Conservation (phyloP, 2,797 vertebrate species). For the Brachyalestes nurse region DNA sequence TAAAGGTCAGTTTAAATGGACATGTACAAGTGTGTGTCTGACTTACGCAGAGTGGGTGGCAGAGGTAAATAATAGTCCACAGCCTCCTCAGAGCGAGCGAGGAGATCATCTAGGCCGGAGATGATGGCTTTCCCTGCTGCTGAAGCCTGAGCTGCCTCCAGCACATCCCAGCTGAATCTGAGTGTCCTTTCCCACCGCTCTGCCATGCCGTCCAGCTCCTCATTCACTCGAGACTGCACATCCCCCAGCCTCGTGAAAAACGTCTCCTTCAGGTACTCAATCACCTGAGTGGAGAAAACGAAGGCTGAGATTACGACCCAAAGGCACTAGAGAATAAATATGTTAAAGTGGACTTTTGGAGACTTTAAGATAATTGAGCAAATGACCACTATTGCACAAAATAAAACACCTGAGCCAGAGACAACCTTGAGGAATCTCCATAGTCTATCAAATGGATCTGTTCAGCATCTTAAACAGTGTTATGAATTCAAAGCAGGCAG, state of each 20-base stretch:
- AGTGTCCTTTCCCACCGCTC: slow-evolving; percentile 59
- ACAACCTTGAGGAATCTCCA: too few species aligned
- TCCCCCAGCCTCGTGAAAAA: slow-evolving; percentile 71
- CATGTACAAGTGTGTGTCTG: neutral
- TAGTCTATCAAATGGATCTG: too few species aligned
- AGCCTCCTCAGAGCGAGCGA: slow-evolving; percentile 70
- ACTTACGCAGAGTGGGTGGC: slow-evolving; percentile 70
- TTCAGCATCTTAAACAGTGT: too few species aligned
- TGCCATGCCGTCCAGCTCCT: slow-evolving; percentile 59
- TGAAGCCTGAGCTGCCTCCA: slow-evolving; percentile 60
- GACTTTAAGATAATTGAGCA: neutral
- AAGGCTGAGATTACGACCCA: neutral
- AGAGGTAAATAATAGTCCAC: slow-evolving; percentile 72
- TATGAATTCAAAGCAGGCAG: too few species aligned
- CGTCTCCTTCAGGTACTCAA: slow-evolving; percentile 70
- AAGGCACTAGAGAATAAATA: neutral
- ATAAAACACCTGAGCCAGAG: too few species aligned
- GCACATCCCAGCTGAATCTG: neutral
- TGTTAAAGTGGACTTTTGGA: neutral
- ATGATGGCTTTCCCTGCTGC: slow-evolving; percentile 56
- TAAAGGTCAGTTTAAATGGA: neutral
- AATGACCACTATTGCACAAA: too few species aligned
- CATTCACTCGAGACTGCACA: slow-evolving; percentile 64
- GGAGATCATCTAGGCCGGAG: slow-evolving; percentile 63
- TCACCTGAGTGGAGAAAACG: slow-evolving; percentile 60